Evolutionary conservation across 2,888 invertebrate species (phyloP).

Genomic region (Pecten maximus): DNA sequence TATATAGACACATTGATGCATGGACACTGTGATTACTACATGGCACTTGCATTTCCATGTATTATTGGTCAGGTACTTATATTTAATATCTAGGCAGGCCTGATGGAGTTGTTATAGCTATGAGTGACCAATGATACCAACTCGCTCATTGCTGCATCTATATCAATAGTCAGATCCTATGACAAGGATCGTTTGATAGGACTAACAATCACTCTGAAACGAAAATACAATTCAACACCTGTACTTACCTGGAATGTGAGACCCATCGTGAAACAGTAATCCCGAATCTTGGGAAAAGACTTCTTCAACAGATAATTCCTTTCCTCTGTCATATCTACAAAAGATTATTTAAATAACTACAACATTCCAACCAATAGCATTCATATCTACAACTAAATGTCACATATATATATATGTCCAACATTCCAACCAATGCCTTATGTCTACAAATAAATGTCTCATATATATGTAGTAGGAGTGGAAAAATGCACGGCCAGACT

Average conservation of each 20-base stretch:
- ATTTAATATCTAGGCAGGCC: no score
- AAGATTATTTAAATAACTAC: background rate
- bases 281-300: conserved; percentile 85
- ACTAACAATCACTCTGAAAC: conserved; percentile 18
- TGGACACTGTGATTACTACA: no score
- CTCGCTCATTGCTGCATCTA: no score
- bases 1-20: no score
- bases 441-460: background rate
- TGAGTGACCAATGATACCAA: no score
- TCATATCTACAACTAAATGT: background rate
- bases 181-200: no score
- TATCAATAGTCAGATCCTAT: no score
- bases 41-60: no score
- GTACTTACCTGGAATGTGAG: conserved; percentile 69
- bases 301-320: conserved; percentile 89
- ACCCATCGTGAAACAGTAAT: conserved; percentile 65
- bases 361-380: background rate
- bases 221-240: background rate
- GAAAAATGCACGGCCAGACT: no score
- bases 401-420: background rate
- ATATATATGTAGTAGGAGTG: no score
- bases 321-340: conserved; percentile 89
- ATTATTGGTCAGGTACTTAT: no score
- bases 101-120: no score
- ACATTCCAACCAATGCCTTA: background rate